phyloP scores from a whole-genome alignment of 2,797 vertebrate genomes.

The Podargus strigoides region DNA sequence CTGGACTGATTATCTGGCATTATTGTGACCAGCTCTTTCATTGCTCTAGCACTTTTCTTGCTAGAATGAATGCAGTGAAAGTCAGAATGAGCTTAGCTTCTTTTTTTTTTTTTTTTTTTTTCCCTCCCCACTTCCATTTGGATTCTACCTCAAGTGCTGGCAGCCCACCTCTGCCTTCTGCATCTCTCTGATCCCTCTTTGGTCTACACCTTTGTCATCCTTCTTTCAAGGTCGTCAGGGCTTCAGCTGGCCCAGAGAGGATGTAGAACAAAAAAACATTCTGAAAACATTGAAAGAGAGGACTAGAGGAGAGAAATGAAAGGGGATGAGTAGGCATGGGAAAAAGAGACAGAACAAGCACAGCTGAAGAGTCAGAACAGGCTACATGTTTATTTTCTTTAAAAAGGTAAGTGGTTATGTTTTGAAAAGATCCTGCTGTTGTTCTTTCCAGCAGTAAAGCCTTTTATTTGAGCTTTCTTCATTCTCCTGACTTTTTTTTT shows the following conservation, averaged over 20 bases:
- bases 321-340: background rate
- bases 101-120: background rate
- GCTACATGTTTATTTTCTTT: constrained; percentile 45
- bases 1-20: background rate
- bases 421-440: constrained; percentile 52
- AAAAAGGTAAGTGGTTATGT: constrained; percentile 53
- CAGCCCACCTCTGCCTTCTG: background rate
- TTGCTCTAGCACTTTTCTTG: background rate
- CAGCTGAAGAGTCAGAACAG: constrained; percentile 18
- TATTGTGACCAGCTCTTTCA: background rate
- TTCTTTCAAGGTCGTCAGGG: background rate
- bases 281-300: background rate
- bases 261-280: background rate
- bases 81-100: background rate
- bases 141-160: background rate
- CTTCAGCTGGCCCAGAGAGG: background rate
- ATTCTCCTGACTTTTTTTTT: background rate
- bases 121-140: background rate
- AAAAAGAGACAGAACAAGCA: constrained; percentile 34
- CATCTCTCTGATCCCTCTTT: background rate
- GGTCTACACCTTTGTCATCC: background rate
- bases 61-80: background rate
- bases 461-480: background rate
- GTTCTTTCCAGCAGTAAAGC: constrained; percentile 11
- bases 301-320: background rate